Evolutionary conservation across 2,797 vertebrate species (phyloP).

Genomic region (Meda fulgida): DNA sequence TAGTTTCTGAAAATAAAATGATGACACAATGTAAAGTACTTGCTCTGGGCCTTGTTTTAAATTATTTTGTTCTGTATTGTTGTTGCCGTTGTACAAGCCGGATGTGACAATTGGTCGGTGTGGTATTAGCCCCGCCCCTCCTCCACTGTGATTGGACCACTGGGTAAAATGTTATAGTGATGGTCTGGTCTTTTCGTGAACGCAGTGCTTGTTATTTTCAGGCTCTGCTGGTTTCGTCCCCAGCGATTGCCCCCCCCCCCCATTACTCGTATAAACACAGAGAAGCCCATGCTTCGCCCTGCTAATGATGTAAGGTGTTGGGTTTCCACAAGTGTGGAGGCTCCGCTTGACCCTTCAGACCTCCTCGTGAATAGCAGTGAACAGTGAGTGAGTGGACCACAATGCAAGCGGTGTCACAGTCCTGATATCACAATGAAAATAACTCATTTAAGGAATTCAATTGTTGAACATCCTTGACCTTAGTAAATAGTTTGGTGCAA

Average conservation of each 20-base stretch:
- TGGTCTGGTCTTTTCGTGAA: no score
- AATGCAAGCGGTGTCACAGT: neutral
- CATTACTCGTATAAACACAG: slow-evolving; percentile 46
- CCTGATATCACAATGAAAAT: neutral
- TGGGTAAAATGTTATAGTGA: no score
- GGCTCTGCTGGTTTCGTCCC: slow-evolving; percentile 22
- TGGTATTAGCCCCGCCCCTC: no score
- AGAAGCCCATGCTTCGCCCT: slow-evolving; percentile 17
- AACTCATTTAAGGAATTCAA: neutral
- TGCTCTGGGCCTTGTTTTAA: no score
- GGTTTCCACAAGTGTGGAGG: slow-evolving; percentile 40
- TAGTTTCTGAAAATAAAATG: no score
- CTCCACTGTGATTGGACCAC: no score
- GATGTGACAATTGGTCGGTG: no score
- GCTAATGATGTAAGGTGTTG: slow-evolving; percentile 46
- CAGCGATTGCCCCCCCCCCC: neutral
- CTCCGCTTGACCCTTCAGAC: slow-evolving; percentile 38
- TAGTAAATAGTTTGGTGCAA: slow-evolving; percentile 11
- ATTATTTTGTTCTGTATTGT: no score
- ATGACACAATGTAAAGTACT: no score
- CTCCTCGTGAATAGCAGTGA: slow-evolving; percentile 18
- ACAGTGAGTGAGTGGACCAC: slow-evolving; percentile 13
- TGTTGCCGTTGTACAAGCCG: no score
- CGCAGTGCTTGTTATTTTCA: slow-evolving; percentile 30
- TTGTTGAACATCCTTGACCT: neutral